These are phyloP conservation scores for Drosophila rubida DNA, from an alignment of 2,888 invertebrate species.

Conservation along the genomic window DNA sequence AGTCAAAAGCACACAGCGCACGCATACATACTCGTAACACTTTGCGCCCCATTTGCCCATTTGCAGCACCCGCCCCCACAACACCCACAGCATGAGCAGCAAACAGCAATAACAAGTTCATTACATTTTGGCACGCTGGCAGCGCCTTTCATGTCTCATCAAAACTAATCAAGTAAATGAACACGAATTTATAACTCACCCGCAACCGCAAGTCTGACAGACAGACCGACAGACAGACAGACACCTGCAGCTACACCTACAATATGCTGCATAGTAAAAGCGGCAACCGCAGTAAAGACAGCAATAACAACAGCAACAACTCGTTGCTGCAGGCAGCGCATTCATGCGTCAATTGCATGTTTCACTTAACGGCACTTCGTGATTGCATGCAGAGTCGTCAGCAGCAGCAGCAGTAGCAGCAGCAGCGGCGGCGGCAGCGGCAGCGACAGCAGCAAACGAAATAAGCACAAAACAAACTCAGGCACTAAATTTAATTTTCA, in stretches of 20 bases:
- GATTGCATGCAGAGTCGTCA: conserved; percentile 70
- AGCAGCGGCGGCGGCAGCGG: conserved; percentile 2
- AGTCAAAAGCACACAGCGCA: neutral
- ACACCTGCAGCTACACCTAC: conserved; percentile 49
- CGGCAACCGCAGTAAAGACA: conserved; percentile 38
- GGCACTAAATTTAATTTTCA: conserved; percentile 81
- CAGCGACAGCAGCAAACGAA: conserved; percentile 46
- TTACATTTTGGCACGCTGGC: conserved; percentile 71
- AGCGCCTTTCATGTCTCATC: conserved; percentile 78
- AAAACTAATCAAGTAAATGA: conserved; percentile 81
- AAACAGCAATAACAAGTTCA: conserved; percentile 57
- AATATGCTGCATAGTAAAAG: conserved; percentile 24
- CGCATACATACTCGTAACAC: too few species aligned
- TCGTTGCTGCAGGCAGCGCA: conserved; percentile 60
- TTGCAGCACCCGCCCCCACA: neutral
- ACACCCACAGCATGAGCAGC: conserved; percentile 3
- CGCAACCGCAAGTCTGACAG: conserved; percentile 65
- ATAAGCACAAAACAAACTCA: conserved; percentile 76
- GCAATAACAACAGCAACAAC: conserved; percentile 36
- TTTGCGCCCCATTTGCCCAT: neutral
- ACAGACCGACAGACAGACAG: conserved; percentile 42
- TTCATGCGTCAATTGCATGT: conserved; percentile 81
- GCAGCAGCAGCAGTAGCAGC: conserved; percentile 15
- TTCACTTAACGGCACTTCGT: conserved; percentile 80
- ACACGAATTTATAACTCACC: conserved; percentile 69